These are phyloP conservation scores for Drusus annulatus DNA, from an alignment of 1,140 invertebrate genomes.

Conservation along the genomic window DNA sequence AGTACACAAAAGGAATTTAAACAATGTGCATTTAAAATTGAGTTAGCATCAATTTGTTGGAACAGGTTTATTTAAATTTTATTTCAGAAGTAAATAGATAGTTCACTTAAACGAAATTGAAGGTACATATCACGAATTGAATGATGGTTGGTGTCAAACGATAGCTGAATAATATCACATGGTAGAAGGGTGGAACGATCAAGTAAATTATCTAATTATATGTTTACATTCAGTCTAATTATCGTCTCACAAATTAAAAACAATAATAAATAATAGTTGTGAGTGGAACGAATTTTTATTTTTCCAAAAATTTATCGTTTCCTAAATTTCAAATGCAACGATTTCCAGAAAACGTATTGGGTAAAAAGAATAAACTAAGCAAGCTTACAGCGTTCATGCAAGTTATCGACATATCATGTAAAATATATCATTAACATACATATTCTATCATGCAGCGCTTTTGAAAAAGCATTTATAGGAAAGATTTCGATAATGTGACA, in stretches of 20 bases:
- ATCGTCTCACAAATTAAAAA: too few species aligned
- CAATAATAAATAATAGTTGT: too few species aligned
- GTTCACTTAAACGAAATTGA: conserved; percentile 32
- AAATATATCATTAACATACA: conserved; percentile 36
- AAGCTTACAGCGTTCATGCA: conserved; percentile 22
- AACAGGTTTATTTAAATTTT: too few species aligned
- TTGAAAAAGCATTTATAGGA: not conserved
- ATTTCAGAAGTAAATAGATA: not conserved
- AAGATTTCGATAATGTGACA: not conserved
- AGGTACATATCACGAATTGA: conserved; percentile 40
- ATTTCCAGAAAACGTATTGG: not conserved
- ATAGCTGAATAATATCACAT: conserved; percentile 30
- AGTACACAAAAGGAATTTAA: too few species aligned
- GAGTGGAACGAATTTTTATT: too few species aligned
- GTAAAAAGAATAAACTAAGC: not conserved
- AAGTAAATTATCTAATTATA: too few species aligned
- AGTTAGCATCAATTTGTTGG: too few species aligned
- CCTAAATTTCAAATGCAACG: too few species aligned
- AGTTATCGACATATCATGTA: conserved; percentile 33
- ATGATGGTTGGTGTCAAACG: not conserved
- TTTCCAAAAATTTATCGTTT: too few species aligned
- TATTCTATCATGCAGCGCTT: conserved; percentile 22
- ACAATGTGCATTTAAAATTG: too few species aligned
- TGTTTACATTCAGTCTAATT: too few species aligned
- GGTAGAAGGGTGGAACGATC: not conserved